A percentile compares a stretch with the other conserved stretches of the same genome.
Evolutionary conservation across 2,797 vertebrate species (phyloP).

Genomic region (Pipistrellus pipistrellus): DNA sequence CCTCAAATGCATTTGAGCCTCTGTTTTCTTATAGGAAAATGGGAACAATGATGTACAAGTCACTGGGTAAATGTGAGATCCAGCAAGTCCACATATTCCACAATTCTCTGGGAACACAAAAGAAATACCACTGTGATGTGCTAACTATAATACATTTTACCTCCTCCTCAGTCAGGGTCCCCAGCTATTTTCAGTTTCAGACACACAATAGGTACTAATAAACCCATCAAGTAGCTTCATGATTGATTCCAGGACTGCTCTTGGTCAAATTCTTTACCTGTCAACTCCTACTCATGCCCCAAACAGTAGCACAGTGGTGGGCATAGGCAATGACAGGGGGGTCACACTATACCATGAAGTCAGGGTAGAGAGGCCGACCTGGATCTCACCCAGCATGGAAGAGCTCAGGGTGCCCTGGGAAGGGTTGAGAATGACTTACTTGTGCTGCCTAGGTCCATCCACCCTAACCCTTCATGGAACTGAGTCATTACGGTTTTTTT

Average conservation of each 20-base stretch:
- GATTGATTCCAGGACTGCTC: not conserved
- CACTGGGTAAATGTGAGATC: not conserved
- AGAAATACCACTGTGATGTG: not conserved
- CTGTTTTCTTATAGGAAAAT: slow-evolving; percentile 8
- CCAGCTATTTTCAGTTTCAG: not conserved
- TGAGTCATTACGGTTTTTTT: not conserved
- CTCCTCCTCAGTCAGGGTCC: not conserved
- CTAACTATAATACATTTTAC: not conserved
- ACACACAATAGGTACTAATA: not conserved
- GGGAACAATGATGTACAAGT: not conserved
- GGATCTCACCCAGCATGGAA: not conserved
- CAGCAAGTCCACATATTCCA: not conserved
- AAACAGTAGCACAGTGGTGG: not conserved
- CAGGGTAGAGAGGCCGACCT: not conserved
- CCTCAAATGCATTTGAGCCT: not conserved
- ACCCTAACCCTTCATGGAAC: not conserved
- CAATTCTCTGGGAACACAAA: slow-evolving; percentile 32
- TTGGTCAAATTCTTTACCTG: not conserved
- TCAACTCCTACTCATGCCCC: not conserved
- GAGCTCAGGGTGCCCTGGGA: not conserved
- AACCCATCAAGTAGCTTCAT: not conserved
- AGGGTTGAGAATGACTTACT: not conserved
- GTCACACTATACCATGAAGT: not conserved
- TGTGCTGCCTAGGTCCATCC: not conserved
- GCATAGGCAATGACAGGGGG: not conserved